A percentile compares a stretch with the other conserved stretches of the same genome.
phyloP scores from a whole-genome alignment of 2,888 invertebrate genomes.

The Clusia tigrina region DNA sequence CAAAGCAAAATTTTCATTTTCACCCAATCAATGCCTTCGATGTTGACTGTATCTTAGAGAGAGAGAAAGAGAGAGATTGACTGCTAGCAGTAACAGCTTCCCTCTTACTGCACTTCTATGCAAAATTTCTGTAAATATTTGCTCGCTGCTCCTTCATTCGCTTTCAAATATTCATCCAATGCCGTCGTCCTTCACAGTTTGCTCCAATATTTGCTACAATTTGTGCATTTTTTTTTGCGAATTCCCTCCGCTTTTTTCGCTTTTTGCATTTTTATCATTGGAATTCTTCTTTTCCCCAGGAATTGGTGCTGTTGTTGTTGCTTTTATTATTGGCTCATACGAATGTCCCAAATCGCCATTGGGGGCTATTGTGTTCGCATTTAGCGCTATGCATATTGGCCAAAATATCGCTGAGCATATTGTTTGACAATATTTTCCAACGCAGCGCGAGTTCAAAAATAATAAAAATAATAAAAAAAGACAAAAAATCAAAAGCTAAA shows the following conservation, averaged over 20 bases:
- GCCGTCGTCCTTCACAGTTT: constrained; percentile 17
- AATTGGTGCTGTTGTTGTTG: not conserved
- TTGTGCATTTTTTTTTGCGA: constrained; percentile 44
- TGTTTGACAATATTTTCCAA: constrained; percentile 30
- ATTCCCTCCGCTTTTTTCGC: constrained; percentile 24
- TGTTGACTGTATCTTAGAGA: not conserved
- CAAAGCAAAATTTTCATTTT: not conserved
- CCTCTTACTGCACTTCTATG: not conserved
- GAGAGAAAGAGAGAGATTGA: too few relatives aligned
- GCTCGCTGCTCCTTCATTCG: constrained; percentile 41
- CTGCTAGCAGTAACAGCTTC: not conserved
- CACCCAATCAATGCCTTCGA: constrained; percentile 2
- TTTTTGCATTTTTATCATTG: not conserved
- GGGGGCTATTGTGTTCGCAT: constrained; percentile 22
- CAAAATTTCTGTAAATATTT: not conserved
- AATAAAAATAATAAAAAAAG: constrained; percentile 22
- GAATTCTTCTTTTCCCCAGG: constrained; percentile 12
- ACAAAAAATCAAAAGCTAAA: constrained; percentile 16
- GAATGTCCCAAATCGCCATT: constrained; percentile 28
- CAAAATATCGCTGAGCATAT: constrained; percentile 53
- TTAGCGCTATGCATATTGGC: constrained; percentile 40
- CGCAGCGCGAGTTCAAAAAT: constrained; percentile 20
- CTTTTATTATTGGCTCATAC: constrained; percentile 8
- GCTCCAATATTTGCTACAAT: constrained; percentile 51
- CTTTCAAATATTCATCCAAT: constrained; percentile 37